Evolutionary conservation across 2,113 vertebrate genomes (phyloP).

Genomic region (Cyanoramphus novaezelandiae): DNA sequence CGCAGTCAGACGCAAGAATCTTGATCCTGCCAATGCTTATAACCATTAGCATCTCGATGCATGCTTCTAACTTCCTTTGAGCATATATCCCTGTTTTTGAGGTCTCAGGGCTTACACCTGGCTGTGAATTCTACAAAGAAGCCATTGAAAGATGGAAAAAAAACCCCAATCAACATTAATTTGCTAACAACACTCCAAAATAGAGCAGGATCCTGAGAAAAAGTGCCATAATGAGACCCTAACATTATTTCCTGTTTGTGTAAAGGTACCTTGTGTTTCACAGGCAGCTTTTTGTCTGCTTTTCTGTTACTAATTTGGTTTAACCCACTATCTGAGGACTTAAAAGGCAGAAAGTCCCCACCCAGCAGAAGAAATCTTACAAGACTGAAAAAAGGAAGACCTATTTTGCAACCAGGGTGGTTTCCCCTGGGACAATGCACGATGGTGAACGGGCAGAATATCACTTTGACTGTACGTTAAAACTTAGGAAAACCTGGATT

Average conservation of each 20-base stretch:
- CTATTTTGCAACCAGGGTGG: not conserved
- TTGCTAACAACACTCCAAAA: not conserved
- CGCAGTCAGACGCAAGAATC: not conserved
- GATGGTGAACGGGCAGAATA: not conserved
- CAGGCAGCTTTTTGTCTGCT: not conserved
- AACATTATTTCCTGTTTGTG: not conserved
- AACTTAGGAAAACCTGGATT: not conserved
- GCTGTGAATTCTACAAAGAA: not conserved
- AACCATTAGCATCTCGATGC: not conserved
- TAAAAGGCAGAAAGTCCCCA: slow-evolving; percentile 21
- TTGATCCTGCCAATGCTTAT: accelerated
- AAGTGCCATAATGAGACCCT: not conserved
- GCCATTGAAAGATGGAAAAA: not conserved
- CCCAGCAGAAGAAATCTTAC: not conserved
- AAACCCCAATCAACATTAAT: not conserved
- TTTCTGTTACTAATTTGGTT: not conserved
- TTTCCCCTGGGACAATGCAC: not conserved
- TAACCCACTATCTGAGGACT: not conserved
- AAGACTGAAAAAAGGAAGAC: slow-evolving; percentile 21
- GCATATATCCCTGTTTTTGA: not conserved
- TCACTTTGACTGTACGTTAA: not conserved
- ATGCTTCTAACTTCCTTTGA: not conserved
- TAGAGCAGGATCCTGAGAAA: not conserved
- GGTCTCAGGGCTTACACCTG: not conserved
- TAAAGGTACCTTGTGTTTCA: not conserved